Percentiles rank a stretch among this genome's conserved stretches.
Conservation (phyloP, 1,140 invertebrate species). For the Monomorium pharaonis region DNA sequence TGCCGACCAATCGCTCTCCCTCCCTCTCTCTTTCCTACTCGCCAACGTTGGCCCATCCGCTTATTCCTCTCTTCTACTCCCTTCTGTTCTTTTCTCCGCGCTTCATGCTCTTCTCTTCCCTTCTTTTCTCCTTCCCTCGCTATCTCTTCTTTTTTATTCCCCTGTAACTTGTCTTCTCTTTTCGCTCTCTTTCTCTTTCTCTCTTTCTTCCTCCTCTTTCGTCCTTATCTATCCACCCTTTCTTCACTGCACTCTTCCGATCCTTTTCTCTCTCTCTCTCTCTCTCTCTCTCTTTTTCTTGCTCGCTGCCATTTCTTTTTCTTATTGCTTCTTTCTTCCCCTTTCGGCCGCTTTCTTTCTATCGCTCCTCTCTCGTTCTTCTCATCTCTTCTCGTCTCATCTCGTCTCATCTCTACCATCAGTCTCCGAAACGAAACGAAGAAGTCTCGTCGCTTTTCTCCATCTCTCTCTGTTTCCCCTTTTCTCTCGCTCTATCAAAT, state of each 20-base stretch:
- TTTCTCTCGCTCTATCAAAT: constrained; percentile 45
- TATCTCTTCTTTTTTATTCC: constrained; percentile 10
- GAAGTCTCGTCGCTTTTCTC: not conserved
- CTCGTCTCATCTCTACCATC: constrained; percentile 37
- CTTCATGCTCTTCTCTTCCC: constrained; percentile 30
- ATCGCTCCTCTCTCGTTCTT: constrained; percentile 1
- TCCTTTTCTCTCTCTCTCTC: constrained; percentile 3
- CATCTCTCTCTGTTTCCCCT: not conserved
- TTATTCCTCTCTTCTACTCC: constrained; percentile 57
- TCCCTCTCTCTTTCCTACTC: constrained; percentile 57
- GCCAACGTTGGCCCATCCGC: constrained; percentile 48
- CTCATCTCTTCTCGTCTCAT: constrained; percentile 16
- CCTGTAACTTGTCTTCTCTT: constrained; percentile 46
- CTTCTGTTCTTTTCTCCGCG: constrained; percentile 55
- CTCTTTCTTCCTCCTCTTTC: not conserved
- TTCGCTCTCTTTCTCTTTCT: not conserved
- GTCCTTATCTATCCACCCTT: constrained; percentile 27
- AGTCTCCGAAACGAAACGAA: constrained; percentile 28
- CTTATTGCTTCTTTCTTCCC: constrained; percentile 13
- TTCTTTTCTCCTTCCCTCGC: constrained; percentile 43
- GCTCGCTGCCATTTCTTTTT: not conserved
- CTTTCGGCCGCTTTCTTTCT: constrained; percentile 26
- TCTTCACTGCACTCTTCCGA: not conserved
- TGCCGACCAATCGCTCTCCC: constrained; percentile 37
- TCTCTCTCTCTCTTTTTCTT: not conserved